Evolutionary conservation across 2,113 vertebrate species (phyloP).

Genomic region (Paramormyrops kingsleyae): DNA sequence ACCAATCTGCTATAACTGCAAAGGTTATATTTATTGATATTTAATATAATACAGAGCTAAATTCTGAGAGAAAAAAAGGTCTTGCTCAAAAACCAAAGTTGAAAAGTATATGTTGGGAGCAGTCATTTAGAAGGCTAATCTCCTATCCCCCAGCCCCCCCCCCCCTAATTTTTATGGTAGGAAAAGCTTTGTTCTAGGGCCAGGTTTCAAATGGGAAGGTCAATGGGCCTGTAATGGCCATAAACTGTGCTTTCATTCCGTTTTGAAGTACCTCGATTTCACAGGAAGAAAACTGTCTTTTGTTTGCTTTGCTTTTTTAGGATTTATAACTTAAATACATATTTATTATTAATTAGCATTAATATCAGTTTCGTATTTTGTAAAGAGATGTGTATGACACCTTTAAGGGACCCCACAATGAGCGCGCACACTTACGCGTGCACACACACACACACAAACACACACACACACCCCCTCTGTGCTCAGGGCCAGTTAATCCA

Average conservation of each 20-base stretch:
- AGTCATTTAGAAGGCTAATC: not conserved
- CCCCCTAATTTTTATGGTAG: not conserved
- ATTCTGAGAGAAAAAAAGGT: not conserved
- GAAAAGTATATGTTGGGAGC: not conserved
- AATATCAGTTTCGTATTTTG: not conserved
- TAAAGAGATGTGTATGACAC: not conserved
- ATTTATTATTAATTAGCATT: not conserved
- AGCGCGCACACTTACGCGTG: not conserved
- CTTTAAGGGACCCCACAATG: not conserved
- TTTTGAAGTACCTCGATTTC: not conserved
- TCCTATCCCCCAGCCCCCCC: not conserved
- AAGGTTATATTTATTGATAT: not conserved
- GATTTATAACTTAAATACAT: not conserved
- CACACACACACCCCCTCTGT: not conserved
- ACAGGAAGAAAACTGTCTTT: not conserved
- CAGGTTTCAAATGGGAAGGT: not conserved
- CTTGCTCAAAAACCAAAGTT: not conserved
- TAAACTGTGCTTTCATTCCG: not conserved
- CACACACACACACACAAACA: not conserved
- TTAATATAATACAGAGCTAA: not conserved
- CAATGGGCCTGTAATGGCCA: not conserved
- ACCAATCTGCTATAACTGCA: not conserved
- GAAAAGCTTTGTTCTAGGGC: not conserved
- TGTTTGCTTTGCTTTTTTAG: not conserved
- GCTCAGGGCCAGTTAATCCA: not conserved